phyloP scores from a whole-genome alignment of 2,888 invertebrate genomes.

The Spodoptera picta region DNA sequence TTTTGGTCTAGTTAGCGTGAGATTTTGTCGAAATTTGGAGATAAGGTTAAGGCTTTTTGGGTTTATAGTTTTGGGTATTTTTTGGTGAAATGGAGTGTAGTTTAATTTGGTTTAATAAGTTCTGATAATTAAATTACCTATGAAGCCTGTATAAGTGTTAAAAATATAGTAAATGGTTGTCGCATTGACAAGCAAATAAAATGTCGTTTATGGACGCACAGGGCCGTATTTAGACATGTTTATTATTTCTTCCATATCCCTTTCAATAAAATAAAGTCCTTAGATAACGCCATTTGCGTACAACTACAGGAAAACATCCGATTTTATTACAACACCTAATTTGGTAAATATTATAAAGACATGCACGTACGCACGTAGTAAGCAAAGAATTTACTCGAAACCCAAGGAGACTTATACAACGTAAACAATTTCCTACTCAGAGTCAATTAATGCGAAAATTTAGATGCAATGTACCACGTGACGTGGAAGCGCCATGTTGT shows the following conservation, averaged over 20 bases:
- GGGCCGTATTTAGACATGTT: slow-evolving; percentile 29
- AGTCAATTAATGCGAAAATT: slow-evolving; percentile 65
- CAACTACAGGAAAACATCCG: slow-evolving; percentile 44
- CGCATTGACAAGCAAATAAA: slow-evolving; percentile 17
- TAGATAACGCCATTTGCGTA: slow-evolving; percentile 35
- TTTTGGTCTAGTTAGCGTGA: too few relatives aligned
- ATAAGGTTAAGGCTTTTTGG: too few relatives aligned
- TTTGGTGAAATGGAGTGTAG: too few relatives aligned
- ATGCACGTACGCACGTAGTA: slow-evolving; percentile 25
- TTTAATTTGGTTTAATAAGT: too few relatives aligned
- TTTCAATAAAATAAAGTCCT: slow-evolving; percentile 29
- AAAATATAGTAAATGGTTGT: too few relatives aligned
- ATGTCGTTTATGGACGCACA: slow-evolving; percentile 11
- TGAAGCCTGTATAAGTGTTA: too few relatives aligned
- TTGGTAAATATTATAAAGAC: slow-evolving; percentile 36
- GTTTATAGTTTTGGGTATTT: too few relatives aligned
- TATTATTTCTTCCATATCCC: slow-evolving; percentile 18
- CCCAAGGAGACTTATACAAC: slow-evolving; percentile 48
- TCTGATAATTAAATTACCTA: too few relatives aligned
- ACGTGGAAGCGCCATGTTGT: slow-evolving; percentile 69
- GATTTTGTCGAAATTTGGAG: too few relatives aligned
- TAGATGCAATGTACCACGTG: slow-evolving; percentile 72
- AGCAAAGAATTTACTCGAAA: slow-evolving; percentile 48
- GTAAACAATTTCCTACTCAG: slow-evolving; percentile 53
- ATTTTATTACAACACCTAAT: slow-evolving; percentile 45